Percentiles rank a stretch among this genome's conserved stretches.
Evolutionary conservation across 2,797 vertebrate genomes (phyloP).

Genomic region (Ispidina picta): DNA sequence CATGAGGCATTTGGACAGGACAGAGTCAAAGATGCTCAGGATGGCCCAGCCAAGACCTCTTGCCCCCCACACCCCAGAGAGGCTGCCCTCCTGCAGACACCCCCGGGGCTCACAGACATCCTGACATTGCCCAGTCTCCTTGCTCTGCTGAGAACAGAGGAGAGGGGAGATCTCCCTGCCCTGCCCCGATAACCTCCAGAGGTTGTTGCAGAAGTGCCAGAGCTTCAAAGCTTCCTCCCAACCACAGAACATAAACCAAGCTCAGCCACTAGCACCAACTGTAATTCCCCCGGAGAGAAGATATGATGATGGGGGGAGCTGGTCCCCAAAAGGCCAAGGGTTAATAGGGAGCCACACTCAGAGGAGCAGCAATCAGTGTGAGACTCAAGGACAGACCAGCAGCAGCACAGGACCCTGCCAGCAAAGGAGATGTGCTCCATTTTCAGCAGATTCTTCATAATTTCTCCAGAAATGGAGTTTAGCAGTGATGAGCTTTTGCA

Average conservation of each 20-base stretch:
- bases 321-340: neutral
- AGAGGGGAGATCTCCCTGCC: neutral
- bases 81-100: neutral
- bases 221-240: neutral
- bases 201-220: neutral
- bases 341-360: neutral
- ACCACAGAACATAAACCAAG: neutral
- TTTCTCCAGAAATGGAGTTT: neutral
- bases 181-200: neutral
- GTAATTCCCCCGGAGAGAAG: too few species aligned
- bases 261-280: neutral
- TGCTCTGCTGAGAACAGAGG: neutral
- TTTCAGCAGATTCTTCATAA: fast-evolving
- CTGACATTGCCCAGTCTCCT: neutral
- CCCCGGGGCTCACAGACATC: neutral
- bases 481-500: neutral
- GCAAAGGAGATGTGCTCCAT: fast-evolving
- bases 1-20: neutral
- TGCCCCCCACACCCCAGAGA: neutral
- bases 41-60: fast-evolving
- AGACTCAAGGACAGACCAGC: neutral
- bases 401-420: neutral
- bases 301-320: fast-evolving
- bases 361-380: neutral
- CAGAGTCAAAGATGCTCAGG: neutral